Percentiles rank a stretch among this genome's conserved stretches.
Evolutionary conservation across 2,113 vertebrate species (phyloP).

Genomic region (Dasyurus viverrinus): DNA sequence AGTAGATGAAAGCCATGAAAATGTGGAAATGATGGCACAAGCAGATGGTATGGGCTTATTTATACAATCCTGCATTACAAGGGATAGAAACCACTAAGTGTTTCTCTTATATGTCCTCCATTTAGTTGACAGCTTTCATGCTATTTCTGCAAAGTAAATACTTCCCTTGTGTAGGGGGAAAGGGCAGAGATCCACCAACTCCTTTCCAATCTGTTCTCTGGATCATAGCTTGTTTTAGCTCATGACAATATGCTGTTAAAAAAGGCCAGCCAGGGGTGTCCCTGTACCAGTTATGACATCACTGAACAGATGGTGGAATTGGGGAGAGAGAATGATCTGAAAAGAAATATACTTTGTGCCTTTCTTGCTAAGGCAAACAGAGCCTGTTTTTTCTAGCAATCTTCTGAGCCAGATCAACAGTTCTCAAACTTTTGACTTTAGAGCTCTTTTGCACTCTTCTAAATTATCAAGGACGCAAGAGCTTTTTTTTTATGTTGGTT

Average conservation of each 20-base stretch:
- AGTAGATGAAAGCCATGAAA: not conserved
- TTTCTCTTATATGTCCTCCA: not conserved
- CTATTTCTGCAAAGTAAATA: not conserved
- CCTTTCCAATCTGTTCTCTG: slow-evolving; percentile 26
- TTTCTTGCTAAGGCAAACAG: not conserved
- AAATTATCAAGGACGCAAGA: not conserved
- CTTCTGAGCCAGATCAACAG: not conserved
- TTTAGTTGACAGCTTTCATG: not conserved
- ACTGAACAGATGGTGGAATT: slow-evolving; percentile 37
- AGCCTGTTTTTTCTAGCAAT: not conserved
- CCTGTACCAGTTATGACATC: slow-evolving; percentile 1
- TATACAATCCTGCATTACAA: not conserved
- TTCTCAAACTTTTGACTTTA: not conserved
- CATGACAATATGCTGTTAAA: slow-evolving; percentile 37
- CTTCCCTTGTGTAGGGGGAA: too few species aligned
- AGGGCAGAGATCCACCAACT: not conserved
- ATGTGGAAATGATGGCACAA: not conserved
- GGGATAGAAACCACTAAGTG: not conserved
- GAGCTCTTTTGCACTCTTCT: not conserved
- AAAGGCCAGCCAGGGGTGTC: not conserved
- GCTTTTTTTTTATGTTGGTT: not conserved
- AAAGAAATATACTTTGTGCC: slow-evolving; percentile 14
- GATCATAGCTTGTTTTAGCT: slow-evolving; percentile 63
- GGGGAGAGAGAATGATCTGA: not conserved
- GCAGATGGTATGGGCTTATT: not conserved